Evolutionary conservation across 2,888 invertebrate genomes (phyloP), one percentile per base, ranked within the genome.

Genomic region (Abrostola tripartita): DNA sequence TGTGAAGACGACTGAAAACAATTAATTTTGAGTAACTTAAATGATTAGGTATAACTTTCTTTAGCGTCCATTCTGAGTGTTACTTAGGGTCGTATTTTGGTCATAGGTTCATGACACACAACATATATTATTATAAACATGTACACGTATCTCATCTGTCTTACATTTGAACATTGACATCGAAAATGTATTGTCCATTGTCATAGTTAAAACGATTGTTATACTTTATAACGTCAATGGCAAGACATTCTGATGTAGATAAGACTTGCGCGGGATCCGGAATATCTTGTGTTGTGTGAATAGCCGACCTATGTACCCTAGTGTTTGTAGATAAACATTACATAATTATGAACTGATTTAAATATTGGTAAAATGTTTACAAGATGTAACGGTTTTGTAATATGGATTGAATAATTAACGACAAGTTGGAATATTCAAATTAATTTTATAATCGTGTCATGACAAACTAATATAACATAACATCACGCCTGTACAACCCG

Each of bases 371-470:
- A 44, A 6, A 41, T 41, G n/a, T 41, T 11, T 11, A 41, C 41
- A 41, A 41, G n/a, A 10, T 11, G 5, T 11, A 6, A 9, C 8
- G 0, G 14, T 47, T 47, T 47, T 24, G 14, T 47, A 24, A 47
- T 47, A 8, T 47, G 24, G 9, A 47, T 14, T 24, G 1, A 7
- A 24, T 47, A 14, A 14, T 14, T 24, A 47, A 47, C 44, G 24
- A 9, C 7, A 24, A 24, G 5, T 9, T 47, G 14, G 9, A 47
- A 47, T 47, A 47, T 47, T 47, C 14, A 47, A 14, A 47, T 47
- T 24, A 9, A 47, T 47, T 47, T 47, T 47, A 47, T 24, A 47
- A 47, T 47, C 14, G 44, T 47, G 44, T 47, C 24, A 47, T 24
- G 24, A 24, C 24, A 24, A 24, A 24, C 24, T 2, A 24, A 24